Evolutionary conservation across 1,140 invertebrate species (phyloP).

Genomic region (Diorhabda carinulata): DNA sequence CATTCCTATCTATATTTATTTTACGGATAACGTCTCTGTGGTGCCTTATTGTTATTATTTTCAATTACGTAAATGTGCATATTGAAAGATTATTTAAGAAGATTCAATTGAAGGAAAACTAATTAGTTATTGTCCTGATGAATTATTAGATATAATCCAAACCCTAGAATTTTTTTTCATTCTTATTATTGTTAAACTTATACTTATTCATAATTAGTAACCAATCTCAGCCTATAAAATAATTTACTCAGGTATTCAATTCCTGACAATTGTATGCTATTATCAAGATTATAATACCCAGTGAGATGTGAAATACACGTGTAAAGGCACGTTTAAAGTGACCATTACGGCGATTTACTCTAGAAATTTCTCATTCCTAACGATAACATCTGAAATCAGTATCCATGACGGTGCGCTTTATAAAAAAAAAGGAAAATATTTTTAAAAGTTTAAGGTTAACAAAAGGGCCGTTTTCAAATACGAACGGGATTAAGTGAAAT

Average conservation of each 20-base stretch:
- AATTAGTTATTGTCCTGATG: too few relatives aligned
- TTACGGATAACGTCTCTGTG: too few relatives aligned
- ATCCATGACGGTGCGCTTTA: conserved; percentile 26
- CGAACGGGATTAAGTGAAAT: conserved; percentile 25
- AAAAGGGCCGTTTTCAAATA: conserved; percentile 28
- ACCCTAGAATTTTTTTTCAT: too few relatives aligned
- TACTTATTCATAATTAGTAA: too few relatives aligned
- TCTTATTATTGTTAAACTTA: too few relatives aligned
- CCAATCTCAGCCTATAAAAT: not conserved
- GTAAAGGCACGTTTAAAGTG: conserved; percentile 22
- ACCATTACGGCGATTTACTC: conserved; percentile 14
- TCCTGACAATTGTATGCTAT: not conserved
- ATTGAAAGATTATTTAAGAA: too few relatives aligned
- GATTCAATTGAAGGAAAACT: too few relatives aligned
- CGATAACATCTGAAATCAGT: conserved; percentile 34
- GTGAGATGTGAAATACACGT: conserved; percentile 23
- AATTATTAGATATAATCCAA: too few relatives aligned
- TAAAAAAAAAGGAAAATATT: conserved; percentile 26
- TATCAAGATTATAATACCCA: conserved; percentile 13
- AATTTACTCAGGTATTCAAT: not conserved
- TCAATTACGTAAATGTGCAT: too few relatives aligned
- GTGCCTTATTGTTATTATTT: too few relatives aligned
- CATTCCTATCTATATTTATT: too few relatives aligned
- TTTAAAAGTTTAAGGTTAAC: conserved; percentile 19
- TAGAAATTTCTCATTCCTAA: conserved; percentile 25